Percentiles rank a stretch among this genome's conserved stretches.
Evolutionary conservation across 2,888 invertebrate genomes (phyloP).

Genomic region (Chrysolina americana): DNA sequence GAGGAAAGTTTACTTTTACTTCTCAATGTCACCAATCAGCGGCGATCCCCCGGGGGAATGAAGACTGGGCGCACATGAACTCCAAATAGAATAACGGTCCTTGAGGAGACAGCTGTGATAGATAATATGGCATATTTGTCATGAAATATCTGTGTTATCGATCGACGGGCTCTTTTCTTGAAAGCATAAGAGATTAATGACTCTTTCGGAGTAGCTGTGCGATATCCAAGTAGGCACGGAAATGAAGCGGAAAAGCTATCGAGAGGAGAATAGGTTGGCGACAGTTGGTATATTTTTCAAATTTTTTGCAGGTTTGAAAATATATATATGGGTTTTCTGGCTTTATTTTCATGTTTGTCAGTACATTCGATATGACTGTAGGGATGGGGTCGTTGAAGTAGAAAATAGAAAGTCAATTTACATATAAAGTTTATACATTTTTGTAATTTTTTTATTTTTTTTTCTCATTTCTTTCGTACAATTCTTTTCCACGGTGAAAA

Average conservation of each 20-base stretch:
- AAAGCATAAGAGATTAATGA: constrained; percentile 18
- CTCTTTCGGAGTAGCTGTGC: constrained; percentile 7
- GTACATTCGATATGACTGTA: too few relatives aligned
- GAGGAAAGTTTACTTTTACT: background rate
- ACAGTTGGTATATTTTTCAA: constrained; percentile 4
- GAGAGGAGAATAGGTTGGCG: background rate
- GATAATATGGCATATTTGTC: constrained; percentile 19
- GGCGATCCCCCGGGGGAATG: background rate
- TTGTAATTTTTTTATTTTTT: too few relatives aligned
- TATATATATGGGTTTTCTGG: background rate
- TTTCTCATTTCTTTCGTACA: too few relatives aligned
- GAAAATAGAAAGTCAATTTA: too few relatives aligned
- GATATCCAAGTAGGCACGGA: background rate
- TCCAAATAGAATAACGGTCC: constrained; percentile 8
- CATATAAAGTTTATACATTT: too few relatives aligned
- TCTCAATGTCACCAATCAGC: background rate
- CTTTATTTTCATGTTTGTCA: too few relatives aligned
- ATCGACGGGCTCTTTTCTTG: constrained; percentile 1
- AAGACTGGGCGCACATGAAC: background rate
- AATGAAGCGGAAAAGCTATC: constrained; percentile 13
- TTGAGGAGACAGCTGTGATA: constrained; percentile 18
- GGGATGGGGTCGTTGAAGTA: too few relatives aligned
- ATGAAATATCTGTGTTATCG: constrained; percentile 22
- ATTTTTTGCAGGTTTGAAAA: background rate
- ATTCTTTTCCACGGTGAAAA: too few relatives aligned